Conservation (phyloP, 1,140 invertebrate species). For the Zelostemma sp. region DNA sequence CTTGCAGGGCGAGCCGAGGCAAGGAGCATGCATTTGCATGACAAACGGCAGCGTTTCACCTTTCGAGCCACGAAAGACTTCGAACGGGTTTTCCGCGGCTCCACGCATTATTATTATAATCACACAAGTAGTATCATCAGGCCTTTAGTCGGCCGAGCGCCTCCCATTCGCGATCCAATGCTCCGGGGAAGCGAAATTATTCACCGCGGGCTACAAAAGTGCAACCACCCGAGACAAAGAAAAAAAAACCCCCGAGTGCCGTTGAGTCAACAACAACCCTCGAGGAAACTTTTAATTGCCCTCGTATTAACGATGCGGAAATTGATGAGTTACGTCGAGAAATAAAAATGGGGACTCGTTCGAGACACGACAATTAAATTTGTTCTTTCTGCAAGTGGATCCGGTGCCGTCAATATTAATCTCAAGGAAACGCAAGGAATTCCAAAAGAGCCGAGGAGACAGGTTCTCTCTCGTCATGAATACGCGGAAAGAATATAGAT, state of each 20-base stretch:
- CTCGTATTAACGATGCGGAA: no score
- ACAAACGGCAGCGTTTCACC: constrained; percentile 49
- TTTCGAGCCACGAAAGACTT: constrained; percentile 1
- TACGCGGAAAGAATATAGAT: constrained; percentile 48
- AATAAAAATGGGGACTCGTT: constrained; percentile 9
- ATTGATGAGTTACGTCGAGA: no score
- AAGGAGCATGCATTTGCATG: constrained; percentile 56
- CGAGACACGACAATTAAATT: constrained; percentile 53
- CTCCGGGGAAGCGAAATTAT: background rate
- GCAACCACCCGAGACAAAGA: background rate
- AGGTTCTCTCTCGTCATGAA: constrained; percentile 29
- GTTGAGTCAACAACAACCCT: background rate
- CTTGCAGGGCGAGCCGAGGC: constrained; percentile 29
- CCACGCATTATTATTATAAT: constrained; percentile 5
- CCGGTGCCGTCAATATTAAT: constrained; percentile 56
- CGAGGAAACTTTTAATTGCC: background rate
- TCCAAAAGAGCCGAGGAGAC: constrained; percentile 25
- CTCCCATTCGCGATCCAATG: background rate
- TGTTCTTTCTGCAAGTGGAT: constrained; percentile 36
- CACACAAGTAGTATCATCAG: background rate
- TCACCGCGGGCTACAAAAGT: background rate
- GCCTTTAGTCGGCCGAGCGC: background rate
- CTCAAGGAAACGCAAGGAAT: constrained; percentile 44
- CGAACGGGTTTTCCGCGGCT: background rate
- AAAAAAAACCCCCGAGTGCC: background rate